A percentile compares a stretch with the other conserved stretches of the same genome.
Evolutionary conservation across 2,888 invertebrate genomes (phyloP).

Genomic region (Agapostemon virescens): DNA sequence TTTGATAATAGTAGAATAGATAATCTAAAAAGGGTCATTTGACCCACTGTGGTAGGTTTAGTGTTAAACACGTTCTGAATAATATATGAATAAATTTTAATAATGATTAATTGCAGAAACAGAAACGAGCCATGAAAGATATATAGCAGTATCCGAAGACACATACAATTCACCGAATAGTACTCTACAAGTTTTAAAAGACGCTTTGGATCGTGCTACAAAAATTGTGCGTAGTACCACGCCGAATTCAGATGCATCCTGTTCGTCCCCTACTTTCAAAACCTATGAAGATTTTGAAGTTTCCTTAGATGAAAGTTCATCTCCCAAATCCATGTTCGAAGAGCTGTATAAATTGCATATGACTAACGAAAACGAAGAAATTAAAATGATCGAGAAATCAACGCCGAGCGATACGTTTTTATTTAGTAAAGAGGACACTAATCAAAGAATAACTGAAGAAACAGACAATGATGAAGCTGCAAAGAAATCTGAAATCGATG

Average conservation of each 20-base stretch:
- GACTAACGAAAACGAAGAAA: conserved; percentile 51
- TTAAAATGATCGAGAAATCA: conserved; percentile 65
- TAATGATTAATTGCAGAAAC: conserved; percentile 16
- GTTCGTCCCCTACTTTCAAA: conserved; percentile 51
- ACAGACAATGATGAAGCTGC: neutral
- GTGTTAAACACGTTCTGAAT: neutral
- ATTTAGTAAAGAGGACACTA: neutral
- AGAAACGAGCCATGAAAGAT: conserved; percentile 19
- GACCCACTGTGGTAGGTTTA: too few species aligned
- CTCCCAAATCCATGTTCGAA: conserved; percentile 63
- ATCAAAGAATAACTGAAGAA: neutral
- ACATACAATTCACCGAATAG: neutral
- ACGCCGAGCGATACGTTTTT: conserved; percentile 42
- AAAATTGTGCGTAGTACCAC: conserved; percentile 67
- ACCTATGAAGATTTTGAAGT: conserved; percentile 43
- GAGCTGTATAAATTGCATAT: conserved; percentile 58
- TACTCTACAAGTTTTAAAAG: conserved; percentile 64
- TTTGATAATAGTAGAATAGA: too few species aligned
- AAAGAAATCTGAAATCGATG: neutral
- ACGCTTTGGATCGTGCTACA: conserved; percentile 74
- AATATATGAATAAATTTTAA: conserved; percentile 11
- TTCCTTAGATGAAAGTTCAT: conserved; percentile 30
- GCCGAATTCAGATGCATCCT: conserved; percentile 46
- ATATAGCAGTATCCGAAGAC: neutral
- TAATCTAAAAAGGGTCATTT: too few species aligned